phyloP scores from a whole-genome alignment of 2,888 invertebrate genomes.

The Lithophane ornitopus region DNA sequence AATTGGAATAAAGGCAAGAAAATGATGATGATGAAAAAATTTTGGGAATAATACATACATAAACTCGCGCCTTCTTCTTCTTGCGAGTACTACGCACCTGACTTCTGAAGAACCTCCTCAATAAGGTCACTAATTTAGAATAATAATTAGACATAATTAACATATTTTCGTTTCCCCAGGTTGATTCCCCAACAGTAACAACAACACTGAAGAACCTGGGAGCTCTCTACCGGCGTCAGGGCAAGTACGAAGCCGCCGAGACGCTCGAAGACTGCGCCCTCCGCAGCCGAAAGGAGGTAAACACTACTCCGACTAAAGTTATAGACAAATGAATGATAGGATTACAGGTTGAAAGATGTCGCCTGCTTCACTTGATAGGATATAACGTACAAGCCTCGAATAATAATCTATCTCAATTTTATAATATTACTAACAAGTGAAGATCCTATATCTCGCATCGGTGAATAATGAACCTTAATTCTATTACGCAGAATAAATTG shows the following conservation, averaged over 20 bases:
- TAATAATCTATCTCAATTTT: not conserved
- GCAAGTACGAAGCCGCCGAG: constrained; percentile 99
- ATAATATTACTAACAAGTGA: not conserved
- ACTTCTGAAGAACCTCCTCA: no score
- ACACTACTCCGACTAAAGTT: not conserved
- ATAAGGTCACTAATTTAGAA: no score
- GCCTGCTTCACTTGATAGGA: not conserved
- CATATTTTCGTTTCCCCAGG: constrained; percentile 80
- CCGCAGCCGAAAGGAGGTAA: constrained; percentile 98
- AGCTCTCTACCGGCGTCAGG: constrained; percentile 99
- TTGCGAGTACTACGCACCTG: no score
- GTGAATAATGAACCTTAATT: not conserved
- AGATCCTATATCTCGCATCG: not conserved
- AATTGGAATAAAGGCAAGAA: not conserved
- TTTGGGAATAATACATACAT: not conserved
- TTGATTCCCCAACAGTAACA: constrained; percentile 99
- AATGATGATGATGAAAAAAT: not conserved
- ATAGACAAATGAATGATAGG: not conserved
- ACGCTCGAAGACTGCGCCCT: constrained; percentile 99
- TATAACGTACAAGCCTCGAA: not conserved
- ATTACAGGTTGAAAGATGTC: not conserved
- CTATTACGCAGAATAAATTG: not conserved
- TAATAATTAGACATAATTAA: not conserved
- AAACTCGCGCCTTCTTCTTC: no score
- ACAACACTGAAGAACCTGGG: constrained; percentile 99